phyloP scores from a whole-genome alignment of 1,140 invertebrate species.

The Drosophila santomea region DNA sequence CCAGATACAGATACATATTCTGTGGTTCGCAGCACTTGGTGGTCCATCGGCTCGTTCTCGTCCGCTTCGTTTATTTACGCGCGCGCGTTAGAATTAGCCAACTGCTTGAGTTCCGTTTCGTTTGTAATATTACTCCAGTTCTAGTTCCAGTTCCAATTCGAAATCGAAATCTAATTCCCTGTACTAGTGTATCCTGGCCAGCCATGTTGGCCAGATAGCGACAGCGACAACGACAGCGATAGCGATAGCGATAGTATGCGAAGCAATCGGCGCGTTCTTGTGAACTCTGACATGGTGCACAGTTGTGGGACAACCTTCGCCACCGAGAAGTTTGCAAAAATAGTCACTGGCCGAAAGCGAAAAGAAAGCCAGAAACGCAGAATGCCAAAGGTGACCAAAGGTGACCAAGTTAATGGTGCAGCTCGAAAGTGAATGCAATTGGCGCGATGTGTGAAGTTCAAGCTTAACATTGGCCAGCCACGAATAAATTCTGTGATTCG shows the following conservation, averaged over 20 bases:
- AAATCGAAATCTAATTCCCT: not conserved
- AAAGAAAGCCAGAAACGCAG: constrained; percentile 41
- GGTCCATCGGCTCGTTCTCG: constrained; percentile 26
- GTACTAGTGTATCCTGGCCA: not conserved
- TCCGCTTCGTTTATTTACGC: constrained; percentile 20
- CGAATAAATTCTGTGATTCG: constrained; percentile 26
- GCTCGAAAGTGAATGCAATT: constrained; percentile 45
- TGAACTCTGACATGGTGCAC: constrained; percentile 31
- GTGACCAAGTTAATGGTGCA: constrained; percentile 47
- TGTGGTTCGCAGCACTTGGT: constrained; percentile 32
- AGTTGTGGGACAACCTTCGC: constrained; percentile 39
- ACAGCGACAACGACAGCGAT: not conserved
- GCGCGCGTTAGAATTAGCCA: constrained; percentile 27
- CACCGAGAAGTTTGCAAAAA: constrained; percentile 28
- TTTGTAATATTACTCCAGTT: not conserved
- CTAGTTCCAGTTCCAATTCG: not conserved
- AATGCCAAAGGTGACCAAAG: constrained; percentile 51
- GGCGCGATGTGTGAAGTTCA: constrained; percentile 31
- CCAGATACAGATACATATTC: constrained; percentile 31
- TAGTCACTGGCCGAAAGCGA: constrained; percentile 16
- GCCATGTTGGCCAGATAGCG: constrained; percentile 7
- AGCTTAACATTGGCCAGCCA: constrained; percentile 37
- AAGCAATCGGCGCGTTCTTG: constrained; percentile 20
- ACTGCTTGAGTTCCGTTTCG: constrained; percentile 15
- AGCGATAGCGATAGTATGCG: constrained; percentile 11